Percentiles rank a stretch among this genome's conserved stretches.
phyloP scores from a whole-genome alignment of 1,140 invertebrate genomes.

The Schlechtendalia chinensis region DNA sequence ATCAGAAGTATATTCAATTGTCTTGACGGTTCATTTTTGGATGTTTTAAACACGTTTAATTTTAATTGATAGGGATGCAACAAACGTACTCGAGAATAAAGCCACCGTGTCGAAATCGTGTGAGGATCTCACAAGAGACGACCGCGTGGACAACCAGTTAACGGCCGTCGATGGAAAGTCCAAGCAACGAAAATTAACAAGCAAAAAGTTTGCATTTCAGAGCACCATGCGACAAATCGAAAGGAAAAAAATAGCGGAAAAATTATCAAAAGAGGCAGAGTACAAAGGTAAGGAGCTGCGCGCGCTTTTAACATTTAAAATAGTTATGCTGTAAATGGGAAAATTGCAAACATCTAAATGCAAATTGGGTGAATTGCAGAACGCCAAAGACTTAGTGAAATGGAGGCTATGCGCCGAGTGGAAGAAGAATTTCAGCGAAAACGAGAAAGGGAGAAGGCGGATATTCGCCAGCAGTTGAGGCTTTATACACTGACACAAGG shows the following conservation, averaged over 20 bases:
- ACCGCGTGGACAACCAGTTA: constrained; percentile 17
- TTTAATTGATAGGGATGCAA: constrained; percentile 21
- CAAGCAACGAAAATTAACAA: constrained; percentile 4
- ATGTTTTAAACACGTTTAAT: constrained; percentile 20
- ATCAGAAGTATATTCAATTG: constrained; percentile 16
- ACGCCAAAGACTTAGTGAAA: constrained; percentile 68
- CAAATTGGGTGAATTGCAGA: too few relatives aligned
- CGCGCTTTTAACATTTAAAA: not conserved
- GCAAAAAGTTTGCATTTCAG: constrained; percentile 72
- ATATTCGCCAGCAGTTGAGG: constrained; percentile 70
- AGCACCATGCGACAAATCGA: constrained; percentile 77
- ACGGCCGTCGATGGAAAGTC: not conserved
- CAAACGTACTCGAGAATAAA: constrained; percentile 13
- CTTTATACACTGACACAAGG: constrained; percentile 62
- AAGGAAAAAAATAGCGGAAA: constrained; percentile 69
- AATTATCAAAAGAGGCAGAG: constrained; percentile 71
- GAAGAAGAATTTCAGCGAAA: constrained; percentile 76
- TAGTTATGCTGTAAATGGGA: not conserved
- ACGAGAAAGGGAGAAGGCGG: constrained; percentile 71
- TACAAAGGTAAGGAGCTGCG: constrained; percentile 58
- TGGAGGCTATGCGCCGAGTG: constrained; percentile 72
- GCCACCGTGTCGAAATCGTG: constrained; percentile 53
- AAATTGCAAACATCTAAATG: too few relatives aligned
- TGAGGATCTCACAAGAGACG: constrained; percentile 52
- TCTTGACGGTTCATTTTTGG: not conserved